Conservation (phyloP, 2,113 vertebrate genomes). For the Corapipo altera region DNA sequence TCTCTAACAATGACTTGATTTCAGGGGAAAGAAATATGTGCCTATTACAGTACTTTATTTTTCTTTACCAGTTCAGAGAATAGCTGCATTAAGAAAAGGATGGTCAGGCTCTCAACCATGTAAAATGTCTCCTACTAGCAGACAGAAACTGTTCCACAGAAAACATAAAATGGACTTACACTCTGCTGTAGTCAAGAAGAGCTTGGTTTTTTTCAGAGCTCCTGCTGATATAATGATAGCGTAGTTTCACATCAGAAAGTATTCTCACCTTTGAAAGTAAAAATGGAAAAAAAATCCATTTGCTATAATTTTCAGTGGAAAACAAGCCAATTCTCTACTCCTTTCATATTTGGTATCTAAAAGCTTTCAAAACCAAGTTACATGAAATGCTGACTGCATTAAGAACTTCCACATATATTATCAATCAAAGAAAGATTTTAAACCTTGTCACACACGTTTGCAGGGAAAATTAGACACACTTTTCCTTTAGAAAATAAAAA, state of each 20-base stretch:
- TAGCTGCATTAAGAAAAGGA: conserved; percentile 4
- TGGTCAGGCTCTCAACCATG: background rate
- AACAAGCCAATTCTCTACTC: conserved; percentile 42
- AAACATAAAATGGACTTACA: background rate
- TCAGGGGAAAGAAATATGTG: conserved; percentile 9
- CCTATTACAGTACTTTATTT: background rate
- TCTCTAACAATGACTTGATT: conserved; percentile 43
- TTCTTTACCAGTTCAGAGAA: conserved; percentile 27
- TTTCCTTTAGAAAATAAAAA: conserved; percentile 16
- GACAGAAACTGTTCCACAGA: background rate
- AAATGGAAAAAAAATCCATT: background rate
- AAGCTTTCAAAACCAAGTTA: background rate
- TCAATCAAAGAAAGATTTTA: conserved; percentile 31
- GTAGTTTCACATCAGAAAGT: background rate
- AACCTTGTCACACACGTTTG: background rate
- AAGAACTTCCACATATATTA: background rate
- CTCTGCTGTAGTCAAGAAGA: conserved; percentile 12
- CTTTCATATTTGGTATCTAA: conserved; percentile 16
- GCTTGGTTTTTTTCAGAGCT: background rate
- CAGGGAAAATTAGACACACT: background rate
- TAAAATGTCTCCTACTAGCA: conserved; percentile 25
- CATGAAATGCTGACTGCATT: background rate
- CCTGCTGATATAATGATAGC: background rate
- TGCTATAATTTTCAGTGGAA: conserved; percentile 28
- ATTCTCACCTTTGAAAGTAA: conserved; percentile 27